Percentiles rank a stretch among this genome's conserved stretches.
phyloP scores from a whole-genome alignment of 2,797 vertebrate species.

The Arctocebus calabarensis region DNA sequence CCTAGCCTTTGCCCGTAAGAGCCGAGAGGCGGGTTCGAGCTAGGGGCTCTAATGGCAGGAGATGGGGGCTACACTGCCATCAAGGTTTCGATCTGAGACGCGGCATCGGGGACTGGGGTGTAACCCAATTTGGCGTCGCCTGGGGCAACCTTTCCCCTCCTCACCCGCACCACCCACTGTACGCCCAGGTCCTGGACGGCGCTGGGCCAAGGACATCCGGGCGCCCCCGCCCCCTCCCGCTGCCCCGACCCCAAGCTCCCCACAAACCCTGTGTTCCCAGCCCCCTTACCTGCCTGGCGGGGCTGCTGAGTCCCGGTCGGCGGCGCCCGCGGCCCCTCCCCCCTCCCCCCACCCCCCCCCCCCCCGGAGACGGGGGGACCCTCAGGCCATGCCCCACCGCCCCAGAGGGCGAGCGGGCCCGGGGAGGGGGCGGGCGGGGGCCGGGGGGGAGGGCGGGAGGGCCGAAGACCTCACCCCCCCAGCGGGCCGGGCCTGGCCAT shows the following conservation, averaged over 20 bases:
- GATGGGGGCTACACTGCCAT: background rate
- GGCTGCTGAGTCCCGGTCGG: conserved; percentile 81
- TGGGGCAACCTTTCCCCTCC: conserved; percentile 43
- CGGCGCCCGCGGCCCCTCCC: conserved; percentile 81
- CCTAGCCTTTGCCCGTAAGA: background rate
- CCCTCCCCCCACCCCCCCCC: conserved; percentile 73
- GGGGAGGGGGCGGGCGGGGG: conserved; percentile 75
- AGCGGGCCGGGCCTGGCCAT: conserved; percentile 72
- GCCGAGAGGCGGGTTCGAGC: background rate
- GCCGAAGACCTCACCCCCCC: conserved; percentile 78
- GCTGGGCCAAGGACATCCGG: conserved; percentile 78
- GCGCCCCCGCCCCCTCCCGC: conserved; percentile 71
- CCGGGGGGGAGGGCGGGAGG: conserved; percentile 77
- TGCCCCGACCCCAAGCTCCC: background rate
- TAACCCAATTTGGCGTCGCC: conserved; percentile 73
- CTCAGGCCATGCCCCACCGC: conserved; percentile 81
- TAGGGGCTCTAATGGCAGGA: background rate
- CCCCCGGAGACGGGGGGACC: conserved; percentile 73
- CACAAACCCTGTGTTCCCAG: background rate
- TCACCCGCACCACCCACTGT: conserved; percentile 8
- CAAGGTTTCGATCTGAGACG: conserved; percentile 58
- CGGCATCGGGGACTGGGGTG: conserved; percentile 60
- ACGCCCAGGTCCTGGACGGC: conserved; percentile 64
- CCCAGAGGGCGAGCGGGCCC: conserved; percentile 81
- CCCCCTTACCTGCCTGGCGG: conserved; percentile 82